phyloP scores from a whole-genome alignment of 1,140 invertebrate species.

The Lepidotrigona ventralis region DNA sequence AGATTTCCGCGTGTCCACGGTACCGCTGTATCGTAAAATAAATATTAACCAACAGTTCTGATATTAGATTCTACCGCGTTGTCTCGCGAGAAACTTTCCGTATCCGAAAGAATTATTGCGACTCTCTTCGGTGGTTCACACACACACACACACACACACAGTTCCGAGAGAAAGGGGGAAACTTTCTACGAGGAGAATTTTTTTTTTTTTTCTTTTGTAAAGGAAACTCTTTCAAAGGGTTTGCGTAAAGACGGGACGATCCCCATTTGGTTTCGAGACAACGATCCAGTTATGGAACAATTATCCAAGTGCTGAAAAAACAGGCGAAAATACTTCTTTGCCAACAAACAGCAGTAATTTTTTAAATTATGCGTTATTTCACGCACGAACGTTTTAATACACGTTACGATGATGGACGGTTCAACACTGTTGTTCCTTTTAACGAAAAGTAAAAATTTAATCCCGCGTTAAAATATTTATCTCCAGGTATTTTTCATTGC shows the following conservation, averaged over 20 bases:
- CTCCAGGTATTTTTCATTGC: background rate
- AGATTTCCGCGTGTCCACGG: no score
- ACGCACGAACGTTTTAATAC: no score
- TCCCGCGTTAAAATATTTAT: background rate
- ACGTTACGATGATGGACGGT: background rate
- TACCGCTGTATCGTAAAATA: no score
- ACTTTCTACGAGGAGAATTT: slow-evolving; percentile 50
- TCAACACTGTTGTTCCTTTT: background rate
- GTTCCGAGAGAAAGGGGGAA: slow-evolving; percentile 21
- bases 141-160: background rate
- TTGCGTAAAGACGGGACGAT: slow-evolving; percentile 20
- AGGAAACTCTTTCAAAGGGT: slow-evolving; percentile 35
- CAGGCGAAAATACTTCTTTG: background rate
- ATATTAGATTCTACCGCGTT: slow-evolving; percentile 42
- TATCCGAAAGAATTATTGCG: slow-evolving; percentile 54
- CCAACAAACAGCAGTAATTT: no score
- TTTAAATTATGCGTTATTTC: background rate
- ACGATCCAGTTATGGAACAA: slow-evolving; percentile 46
- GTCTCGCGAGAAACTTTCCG: slow-evolving; percentile 51
- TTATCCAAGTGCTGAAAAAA: slow-evolving; percentile 21
- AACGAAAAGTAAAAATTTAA: no score
- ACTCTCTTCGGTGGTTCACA: slow-evolving; percentile 32
- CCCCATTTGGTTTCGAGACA: background rate
- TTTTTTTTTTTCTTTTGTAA: slow-evolving; percentile 30
- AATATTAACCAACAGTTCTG: slow-evolving; percentile 32